phyloP scores from a whole-genome alignment of 2,797 vertebrate genomes.

The Semaprochilodus insignis region DNA sequence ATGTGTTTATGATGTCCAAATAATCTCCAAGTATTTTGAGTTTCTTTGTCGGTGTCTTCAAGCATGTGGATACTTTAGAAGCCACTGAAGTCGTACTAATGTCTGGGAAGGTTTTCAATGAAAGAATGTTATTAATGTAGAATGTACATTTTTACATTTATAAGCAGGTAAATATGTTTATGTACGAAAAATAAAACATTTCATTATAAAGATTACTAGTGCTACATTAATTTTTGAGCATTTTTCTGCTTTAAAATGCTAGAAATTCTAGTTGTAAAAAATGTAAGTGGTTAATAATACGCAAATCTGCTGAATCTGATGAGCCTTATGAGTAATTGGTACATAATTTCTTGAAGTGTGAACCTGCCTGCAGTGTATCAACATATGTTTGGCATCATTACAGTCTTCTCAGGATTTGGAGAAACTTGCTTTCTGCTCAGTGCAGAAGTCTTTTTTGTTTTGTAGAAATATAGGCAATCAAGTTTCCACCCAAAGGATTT shows the following conservation, averaged over 20 bases:
- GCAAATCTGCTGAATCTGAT: not conserved
- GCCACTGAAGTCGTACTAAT: not conserved
- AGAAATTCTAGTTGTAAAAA: too few relatives aligned
- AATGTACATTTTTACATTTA: not conserved
- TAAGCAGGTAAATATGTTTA: not conserved
- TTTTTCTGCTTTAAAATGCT: too few relatives aligned
- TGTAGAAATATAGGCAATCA: not conserved
- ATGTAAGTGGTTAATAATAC: too few relatives aligned
- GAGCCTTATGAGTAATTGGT: too few relatives aligned
- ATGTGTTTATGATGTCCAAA: not conserved
- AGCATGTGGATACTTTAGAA: not conserved
- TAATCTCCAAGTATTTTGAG: not conserved
- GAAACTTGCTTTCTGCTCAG: not conserved
- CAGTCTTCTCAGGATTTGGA: not conserved
- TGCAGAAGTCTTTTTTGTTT: not conserved
- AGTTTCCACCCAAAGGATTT: too few relatives aligned
- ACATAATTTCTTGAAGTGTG: not conserved
- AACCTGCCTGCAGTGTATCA: not conserved
- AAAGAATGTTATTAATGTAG: too few relatives aligned
- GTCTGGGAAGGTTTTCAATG: not conserved
- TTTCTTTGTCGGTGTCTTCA: not conserved
- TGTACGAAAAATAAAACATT: not conserved
- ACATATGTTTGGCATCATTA: not conserved
- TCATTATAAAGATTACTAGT: not conserved
- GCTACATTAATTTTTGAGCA: too few relatives aligned